Base-by-base conservation (phyloP, 2,113 vertebrate species). In the Alethe diademata region DNA sequence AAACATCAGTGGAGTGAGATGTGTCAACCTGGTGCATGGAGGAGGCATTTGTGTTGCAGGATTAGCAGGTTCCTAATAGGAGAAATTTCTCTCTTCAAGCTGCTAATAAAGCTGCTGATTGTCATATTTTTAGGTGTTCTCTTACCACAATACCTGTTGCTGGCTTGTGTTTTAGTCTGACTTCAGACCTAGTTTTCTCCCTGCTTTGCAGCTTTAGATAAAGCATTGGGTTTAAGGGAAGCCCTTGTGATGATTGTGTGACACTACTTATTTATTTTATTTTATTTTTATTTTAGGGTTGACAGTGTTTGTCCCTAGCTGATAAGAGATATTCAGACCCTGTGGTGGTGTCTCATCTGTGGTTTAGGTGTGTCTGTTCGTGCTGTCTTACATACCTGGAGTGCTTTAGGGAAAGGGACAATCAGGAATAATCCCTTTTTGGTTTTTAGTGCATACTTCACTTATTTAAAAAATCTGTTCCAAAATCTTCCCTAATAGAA, bases 241-340 rank as follows among this genome's bases (percentile, higher is more conserved):
- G 7, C 4, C 1, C 38, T 62, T 62, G 26, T 51, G 51, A 36
- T 51, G 24, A 36, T 23, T 17, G 9, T 25, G 14, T 36, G 42
- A 5, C 1, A 4, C 3, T 31, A 13, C 5, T 28, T 40, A 3
- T 25, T 23, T 10, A 3, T 36, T n/a, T 61, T 24, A 2, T 24
- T 66, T 29, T 24, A 48, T n/a, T 14, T 29, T 3, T 8, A 14
- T 47, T 85, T 81, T 48, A 14, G 16, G 17, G 36, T 14, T 54
- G 43, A 20, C 14, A 35, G 2, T 35, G 8, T 15, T 43, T 78
- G 33, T 71, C n/a, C 5, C 14, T 48, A 53, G 36, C 61, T 85
- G 20, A 35, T 15, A 65, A 69, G 58, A 36, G 22, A 12, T 11
- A 20, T 40, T 90, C 33, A 43, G 33, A 17, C 2, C 1, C 24